Percentiles rank a stretch among this genome's conserved stretches.
Evolutionary conservation across 2,888 invertebrate genomes (phyloP).

Genomic region (Tillus elongatus): DNA sequence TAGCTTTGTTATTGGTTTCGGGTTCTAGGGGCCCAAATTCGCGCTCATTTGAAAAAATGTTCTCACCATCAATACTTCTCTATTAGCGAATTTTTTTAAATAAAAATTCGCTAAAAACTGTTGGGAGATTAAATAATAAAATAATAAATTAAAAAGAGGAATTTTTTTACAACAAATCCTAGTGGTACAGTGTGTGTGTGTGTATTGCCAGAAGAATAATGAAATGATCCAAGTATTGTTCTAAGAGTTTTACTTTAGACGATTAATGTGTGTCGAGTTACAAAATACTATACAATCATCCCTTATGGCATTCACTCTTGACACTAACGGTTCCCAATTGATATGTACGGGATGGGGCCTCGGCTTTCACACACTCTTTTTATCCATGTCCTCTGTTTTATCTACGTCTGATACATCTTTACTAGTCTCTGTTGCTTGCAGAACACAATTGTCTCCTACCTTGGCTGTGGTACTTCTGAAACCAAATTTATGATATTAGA

Average conservation of each 20-base stretch:
- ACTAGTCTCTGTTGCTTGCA: too few species aligned
- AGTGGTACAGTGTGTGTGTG: slow-evolving; percentile 9
- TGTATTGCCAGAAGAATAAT: slow-evolving; percentile 37
- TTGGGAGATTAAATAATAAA: too few species aligned
- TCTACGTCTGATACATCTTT: too few species aligned
- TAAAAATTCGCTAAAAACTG: too few species aligned
- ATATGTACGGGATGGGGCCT: slow-evolving; percentile 34
- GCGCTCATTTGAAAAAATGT: too few species aligned
- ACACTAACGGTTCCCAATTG: slow-evolving; percentile 32
- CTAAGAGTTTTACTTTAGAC: too few species aligned
- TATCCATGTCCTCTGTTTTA: not conserved
- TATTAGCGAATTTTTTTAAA: too few species aligned
- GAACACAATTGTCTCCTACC: not conserved
- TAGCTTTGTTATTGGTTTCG: too few species aligned
- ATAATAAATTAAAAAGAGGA: too few species aligned
- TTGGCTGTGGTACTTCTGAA: not conserved
- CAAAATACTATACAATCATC: slow-evolving; percentile 35
- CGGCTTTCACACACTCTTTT: slow-evolving; percentile 19
- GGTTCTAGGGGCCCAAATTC: too few species aligned
- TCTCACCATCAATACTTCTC: too few species aligned
- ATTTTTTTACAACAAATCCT: slow-evolving; percentile 1
- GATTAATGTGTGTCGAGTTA: slow-evolving; percentile 28
- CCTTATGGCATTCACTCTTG: slow-evolving; percentile 33
- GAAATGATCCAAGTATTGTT: slow-evolving; percentile 23
- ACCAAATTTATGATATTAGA: too few species aligned